phyloP scores from a whole-genome alignment of 2,888 invertebrate species.

The Peribatodes rhomboidaria region DNA sequence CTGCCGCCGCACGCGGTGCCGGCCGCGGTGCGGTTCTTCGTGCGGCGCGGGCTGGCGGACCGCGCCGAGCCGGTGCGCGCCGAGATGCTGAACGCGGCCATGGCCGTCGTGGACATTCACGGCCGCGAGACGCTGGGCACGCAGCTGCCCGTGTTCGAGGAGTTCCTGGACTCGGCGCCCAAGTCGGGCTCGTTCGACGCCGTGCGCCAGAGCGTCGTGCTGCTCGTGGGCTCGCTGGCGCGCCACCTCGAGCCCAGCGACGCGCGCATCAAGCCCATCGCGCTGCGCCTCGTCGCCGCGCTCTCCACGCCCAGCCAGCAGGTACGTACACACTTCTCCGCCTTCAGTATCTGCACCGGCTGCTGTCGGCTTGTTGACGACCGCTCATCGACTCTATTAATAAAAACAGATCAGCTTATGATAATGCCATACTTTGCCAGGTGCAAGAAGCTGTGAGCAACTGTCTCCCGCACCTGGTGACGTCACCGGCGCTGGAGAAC shows the following conservation, averaged over 20 bases:
- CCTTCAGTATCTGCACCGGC: too few species aligned
- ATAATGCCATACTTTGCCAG: constrained; percentile 65
- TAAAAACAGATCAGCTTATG: neutral
- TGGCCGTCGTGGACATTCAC: constrained; percentile 95
- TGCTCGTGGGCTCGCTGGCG: constrained; percentile 99
- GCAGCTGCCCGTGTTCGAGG: constrained; percentile 50
- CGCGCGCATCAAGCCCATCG: constrained; percentile 96
- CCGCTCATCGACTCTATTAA: too few species aligned
- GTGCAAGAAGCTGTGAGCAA: constrained; percentile 99
- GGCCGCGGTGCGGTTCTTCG: constrained; percentile 92
- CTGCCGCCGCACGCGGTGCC: constrained; percentile 90
- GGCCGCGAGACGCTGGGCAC: constrained; percentile 88
- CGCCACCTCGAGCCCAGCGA: constrained; percentile 97
- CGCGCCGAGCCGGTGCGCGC: constrained; percentile 92
- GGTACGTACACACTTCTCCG: constrained; percentile 69
- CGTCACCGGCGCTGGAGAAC: constrained; percentile 93
- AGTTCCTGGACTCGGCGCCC: constrained; percentile 97
- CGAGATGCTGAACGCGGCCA: constrained; percentile 97
- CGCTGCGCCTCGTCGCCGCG: constrained; percentile 95
- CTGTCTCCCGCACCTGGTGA: constrained; percentile 96
- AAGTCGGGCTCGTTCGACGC: constrained; percentile 96
- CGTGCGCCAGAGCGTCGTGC: constrained; percentile 97
- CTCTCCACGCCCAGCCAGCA: constrained; percentile 98
- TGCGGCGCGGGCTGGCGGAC: constrained; percentile 95
- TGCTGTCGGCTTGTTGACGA: too few species aligned